A percentile compares a stretch with the other conserved stretches of the same genome.
Evolutionary conservation across 2,888 invertebrate genomes (phyloP).

Genomic region (Oscheius sp.): DNA sequence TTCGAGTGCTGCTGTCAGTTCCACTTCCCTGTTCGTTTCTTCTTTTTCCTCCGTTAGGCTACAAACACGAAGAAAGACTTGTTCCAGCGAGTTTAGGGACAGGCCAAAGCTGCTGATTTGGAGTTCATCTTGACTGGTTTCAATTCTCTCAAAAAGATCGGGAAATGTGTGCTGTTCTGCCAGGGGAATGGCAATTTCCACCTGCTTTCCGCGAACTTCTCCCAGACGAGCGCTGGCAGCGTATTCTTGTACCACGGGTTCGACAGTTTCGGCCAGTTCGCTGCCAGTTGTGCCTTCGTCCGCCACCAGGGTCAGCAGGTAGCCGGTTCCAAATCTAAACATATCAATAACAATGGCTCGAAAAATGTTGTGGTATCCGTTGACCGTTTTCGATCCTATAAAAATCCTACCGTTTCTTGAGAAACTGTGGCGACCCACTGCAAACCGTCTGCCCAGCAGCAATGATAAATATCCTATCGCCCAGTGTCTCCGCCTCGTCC

Average conservation of each 20-base stretch:
- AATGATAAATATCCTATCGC: conserved; percentile 68
- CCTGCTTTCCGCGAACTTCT: conserved; percentile 44
- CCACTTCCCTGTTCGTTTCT: not conserved
- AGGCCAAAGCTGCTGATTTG: conserved; percentile 57
- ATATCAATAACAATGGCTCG: not conserved
- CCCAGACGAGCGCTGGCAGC: conserved; percentile 12
- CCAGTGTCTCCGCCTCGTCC: conserved; percentile 71
- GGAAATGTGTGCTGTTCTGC: conserved; percentile 52
- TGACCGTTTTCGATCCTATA: too few relatives aligned
- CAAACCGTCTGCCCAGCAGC: conserved; percentile 63
- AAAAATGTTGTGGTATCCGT: not conserved
- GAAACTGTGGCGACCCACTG: conserved; percentile 59
- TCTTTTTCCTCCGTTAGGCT: not conserved
- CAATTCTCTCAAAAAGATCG: conserved; percentile 59
- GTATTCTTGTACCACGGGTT: not conserved
- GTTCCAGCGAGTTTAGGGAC: conserved; percentile 66
- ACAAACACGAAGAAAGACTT: conserved; percentile 55
- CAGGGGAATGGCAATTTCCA: conserved; percentile 50
- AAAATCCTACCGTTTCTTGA: conserved; percentile 63
- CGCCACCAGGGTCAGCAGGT: conserved; percentile 57
- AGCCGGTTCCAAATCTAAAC: conserved; percentile 59
- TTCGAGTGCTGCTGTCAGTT: not conserved
- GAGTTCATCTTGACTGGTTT: conserved; percentile 41
- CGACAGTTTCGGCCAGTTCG: conserved; percentile 33
- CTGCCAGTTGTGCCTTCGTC: not conserved